These are phyloP conservation scores for Leptinotarsa undecemlineata DNA, from an alignment of 1,140 invertebrate genomes.

Conservation along the genomic window DNA sequence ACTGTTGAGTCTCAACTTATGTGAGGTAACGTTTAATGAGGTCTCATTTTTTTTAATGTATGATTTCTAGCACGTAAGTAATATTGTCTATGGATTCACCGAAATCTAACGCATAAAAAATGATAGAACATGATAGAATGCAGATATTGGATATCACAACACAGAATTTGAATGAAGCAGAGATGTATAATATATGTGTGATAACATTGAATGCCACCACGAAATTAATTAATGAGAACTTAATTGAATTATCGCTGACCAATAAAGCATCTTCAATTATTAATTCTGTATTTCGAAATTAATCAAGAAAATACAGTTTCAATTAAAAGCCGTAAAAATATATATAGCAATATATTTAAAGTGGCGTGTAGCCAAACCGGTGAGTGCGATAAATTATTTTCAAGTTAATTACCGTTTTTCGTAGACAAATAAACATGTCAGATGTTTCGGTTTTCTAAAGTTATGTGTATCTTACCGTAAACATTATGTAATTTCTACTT, in stretches of 20 bases:
- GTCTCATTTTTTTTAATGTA: too few relatives aligned
- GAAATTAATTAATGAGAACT: neutral
- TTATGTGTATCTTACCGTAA: constrained; percentile 19
- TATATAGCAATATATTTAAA: neutral
- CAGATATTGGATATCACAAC: too few relatives aligned
- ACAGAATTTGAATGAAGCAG: too few relatives aligned
- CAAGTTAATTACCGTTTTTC: constrained; percentile 24
- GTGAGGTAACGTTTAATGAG: too few relatives aligned
- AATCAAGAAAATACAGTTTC: constrained; percentile 18
- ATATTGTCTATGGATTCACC: too few relatives aligned
- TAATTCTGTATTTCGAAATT: constrained; percentile 20
- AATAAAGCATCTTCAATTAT: constrained; percentile 22
- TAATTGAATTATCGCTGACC: constrained; percentile 18
- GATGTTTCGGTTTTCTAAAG: constrained; percentile 15
- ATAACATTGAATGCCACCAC: neutral
- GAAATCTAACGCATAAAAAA: too few relatives aligned
- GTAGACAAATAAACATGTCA: constrained; percentile 22
- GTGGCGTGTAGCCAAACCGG: neutral
- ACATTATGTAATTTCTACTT: constrained; percentile 22
- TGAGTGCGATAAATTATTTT: constrained; percentile 9
- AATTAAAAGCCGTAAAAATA: constrained; percentile 4
- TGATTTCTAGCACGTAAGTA: too few relatives aligned
- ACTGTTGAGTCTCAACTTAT: too few relatives aligned
- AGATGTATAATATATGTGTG: too few relatives aligned
- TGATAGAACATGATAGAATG: too few relatives aligned